These are phyloP conservation scores for Ennomos quercinarius DNA, from an alignment of 2,888 invertebrate species.

Conservation along the genomic window DNA sequence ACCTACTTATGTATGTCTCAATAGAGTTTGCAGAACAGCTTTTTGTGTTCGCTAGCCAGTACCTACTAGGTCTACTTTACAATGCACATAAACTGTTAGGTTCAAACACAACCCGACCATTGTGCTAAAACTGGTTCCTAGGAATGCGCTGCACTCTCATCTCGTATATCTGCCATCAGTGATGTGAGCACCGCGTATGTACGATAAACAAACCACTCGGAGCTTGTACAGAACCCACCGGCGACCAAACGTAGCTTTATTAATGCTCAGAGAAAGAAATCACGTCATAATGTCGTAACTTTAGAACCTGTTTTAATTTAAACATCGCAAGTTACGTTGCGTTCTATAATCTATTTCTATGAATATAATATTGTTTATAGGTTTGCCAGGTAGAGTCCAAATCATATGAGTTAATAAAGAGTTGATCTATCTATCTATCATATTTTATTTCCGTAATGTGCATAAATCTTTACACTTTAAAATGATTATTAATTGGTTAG, in stretches of 20 bases:
- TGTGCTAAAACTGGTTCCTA: conserved; percentile 71
- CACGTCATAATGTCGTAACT: neutral
- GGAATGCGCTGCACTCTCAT: conserved; percentile 65
- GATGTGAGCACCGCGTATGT: conserved; percentile 43
- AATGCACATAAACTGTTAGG: conserved; percentile 35
- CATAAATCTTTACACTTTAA: too few species aligned
- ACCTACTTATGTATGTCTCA: conserved; percentile 1
- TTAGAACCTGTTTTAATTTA: too few species aligned
- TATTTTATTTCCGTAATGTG: too few species aligned
- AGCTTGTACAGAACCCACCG: conserved; percentile 29
- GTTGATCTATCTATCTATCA: too few species aligned
- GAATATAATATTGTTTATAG: too few species aligned
- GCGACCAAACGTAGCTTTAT: conserved; percentile 13
- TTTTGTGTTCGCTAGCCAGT: conserved; percentile 9
- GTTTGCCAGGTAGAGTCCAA: too few species aligned
- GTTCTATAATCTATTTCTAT: too few species aligned
- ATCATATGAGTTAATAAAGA: too few species aligned
- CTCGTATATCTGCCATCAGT: conserved; percentile 52
- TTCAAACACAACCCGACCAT: conserved; percentile 44
- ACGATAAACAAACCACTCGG: conserved; percentile 51
- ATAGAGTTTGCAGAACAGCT: conserved; percentile 15
- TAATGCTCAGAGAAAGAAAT: conserved; percentile 22
- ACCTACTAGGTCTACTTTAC: conserved; percentile 11
- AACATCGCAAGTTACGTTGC: too few species aligned
- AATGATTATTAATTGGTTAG: too few species aligned